Evolutionary conservation across 2,888 invertebrate species (phyloP).

Genomic region (Nemoura dubitans): DNA sequence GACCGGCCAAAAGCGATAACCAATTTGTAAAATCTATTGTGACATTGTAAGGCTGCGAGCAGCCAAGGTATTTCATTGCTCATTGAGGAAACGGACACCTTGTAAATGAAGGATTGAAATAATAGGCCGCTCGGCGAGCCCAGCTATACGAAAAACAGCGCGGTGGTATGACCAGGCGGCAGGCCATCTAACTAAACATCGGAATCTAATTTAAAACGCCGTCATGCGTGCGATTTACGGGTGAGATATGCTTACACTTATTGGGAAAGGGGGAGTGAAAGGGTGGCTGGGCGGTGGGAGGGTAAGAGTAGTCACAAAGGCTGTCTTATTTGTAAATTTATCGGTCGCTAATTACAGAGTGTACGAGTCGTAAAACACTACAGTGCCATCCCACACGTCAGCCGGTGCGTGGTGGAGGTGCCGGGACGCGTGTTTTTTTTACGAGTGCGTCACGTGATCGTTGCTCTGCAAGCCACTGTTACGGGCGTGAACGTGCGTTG

Average conservation of each 20-base stretch:
- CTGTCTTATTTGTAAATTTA: constrained; percentile 46
- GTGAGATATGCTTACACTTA: constrained; percentile 43
- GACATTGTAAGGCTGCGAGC: background rate
- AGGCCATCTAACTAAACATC: constrained; percentile 33
- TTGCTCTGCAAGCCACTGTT: background rate
- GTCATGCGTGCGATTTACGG: constrained; percentile 33
- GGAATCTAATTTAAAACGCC: constrained; percentile 50
- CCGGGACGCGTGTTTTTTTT: background rate
- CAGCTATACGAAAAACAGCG: background rate
- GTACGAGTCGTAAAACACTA: constrained; percentile 46
- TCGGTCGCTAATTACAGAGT: constrained; percentile 49
- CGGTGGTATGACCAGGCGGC: background rate
- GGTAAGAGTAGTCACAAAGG: constrained; percentile 32
- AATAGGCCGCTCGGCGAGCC: background rate
- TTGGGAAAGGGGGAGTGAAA: constrained; percentile 36
- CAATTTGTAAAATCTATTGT: constrained; percentile 28
- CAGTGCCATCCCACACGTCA: constrained; percentile 48
- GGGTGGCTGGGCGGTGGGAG: constrained; percentile 31
- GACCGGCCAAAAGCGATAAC: background rate
- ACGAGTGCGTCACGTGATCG: background rate
- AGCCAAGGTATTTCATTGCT: background rate
- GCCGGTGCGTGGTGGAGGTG: constrained; percentile 32
- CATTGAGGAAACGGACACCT: background rate
- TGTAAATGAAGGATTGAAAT: constrained; percentile 18
- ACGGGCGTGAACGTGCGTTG: background rate